Base-by-base conservation (phyloP, 1,140 invertebrate species). In the Heterodera schachtii region DNA sequence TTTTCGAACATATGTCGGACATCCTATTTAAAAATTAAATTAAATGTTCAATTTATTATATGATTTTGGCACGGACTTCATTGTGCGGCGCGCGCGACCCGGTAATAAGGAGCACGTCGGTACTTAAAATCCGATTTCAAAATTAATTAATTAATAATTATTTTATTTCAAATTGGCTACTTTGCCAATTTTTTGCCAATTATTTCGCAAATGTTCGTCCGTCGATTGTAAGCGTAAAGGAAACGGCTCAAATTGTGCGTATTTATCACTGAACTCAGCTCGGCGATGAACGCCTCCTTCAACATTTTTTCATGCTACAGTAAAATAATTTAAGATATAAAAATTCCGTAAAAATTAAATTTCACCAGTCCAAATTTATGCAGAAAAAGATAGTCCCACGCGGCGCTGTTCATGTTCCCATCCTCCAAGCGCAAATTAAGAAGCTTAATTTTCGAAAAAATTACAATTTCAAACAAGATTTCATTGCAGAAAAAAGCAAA, bases 401-500 rank as follows among this genome's bases (percentile, higher is more conserved):
- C 74, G n/a, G 52, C 66, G n/a, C 43, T 49, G 52, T 75, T 75
- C 74, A 75, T 75, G 31, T 75, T n/a, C 11, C 69, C 69, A 19
- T 71, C 69, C 21, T 71, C 69, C 69, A 71, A 46, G 19, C 69
- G 69, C 69, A 71, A 46, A 71, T 46, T 71, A 19, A 46, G 31
- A 1, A 71, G 69, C 69, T 71, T 16, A 71, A 71, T 60, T n/a
- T 11, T 16, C 11, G 57, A 2, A 60, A 31, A 31, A 31, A 31
- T 31, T n/a, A n/a, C n/a, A n/a, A n/a, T n/a, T n/a, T 31, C 31
- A 31, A 31, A 31, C n/a, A 31, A 31, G 0, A 0, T 31, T 31
- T 31, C 31, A 1, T 31, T 31, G 31, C 0, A 31, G 31, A 31
- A 31, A n/a, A 31, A 31, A 31, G 31, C 31, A 0, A 1, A 31